phyloP scores from a whole-genome alignment of 2,797 vertebrate genomes.

The Bradypodion pumilum region DNA sequence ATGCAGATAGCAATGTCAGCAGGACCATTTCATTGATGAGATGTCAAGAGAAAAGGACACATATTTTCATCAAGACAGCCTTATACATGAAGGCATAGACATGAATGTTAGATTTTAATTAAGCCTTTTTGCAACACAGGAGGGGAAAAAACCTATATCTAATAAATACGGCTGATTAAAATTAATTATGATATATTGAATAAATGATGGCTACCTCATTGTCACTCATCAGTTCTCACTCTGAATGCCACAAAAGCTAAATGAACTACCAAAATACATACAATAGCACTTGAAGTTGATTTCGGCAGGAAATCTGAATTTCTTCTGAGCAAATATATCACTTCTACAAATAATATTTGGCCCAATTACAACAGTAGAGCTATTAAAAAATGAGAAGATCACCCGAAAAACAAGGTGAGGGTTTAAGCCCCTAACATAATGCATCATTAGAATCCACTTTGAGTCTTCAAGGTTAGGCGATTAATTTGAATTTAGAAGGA shows the following conservation, averaged over 20 bases:
- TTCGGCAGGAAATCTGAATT: neutral
- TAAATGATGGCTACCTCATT: constrained; percentile 57
- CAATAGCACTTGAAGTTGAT: constrained; percentile 1
- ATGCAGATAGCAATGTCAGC: constrained; percentile 38
- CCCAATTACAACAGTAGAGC: neutral
- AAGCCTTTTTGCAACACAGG: constrained; percentile 35
- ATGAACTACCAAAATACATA: constrained; percentile 24
- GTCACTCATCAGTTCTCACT: constrained; percentile 10
- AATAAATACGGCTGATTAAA: constrained; percentile 58
- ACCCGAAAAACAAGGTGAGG: neutral
- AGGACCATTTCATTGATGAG: constrained; percentile 36
- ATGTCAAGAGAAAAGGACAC: constrained; percentile 41
- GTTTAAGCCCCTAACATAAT: neutral
- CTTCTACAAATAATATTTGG: constrained; percentile 15
- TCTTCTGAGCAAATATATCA: constrained; percentile 1
- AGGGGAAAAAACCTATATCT: constrained; percentile 20
- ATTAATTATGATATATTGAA: constrained; percentile 57
- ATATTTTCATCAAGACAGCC: constrained; percentile 28
- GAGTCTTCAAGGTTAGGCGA: neutral
- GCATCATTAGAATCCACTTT: neutral
- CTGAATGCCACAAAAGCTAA: constrained; percentile 43
- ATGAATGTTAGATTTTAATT: constrained; percentile 53
- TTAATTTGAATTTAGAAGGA: neutral
- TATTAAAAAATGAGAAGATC: neutral
- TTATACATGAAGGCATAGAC: constrained; percentile 44